These are phyloP conservation scores for Mormyrus lacerda DNA, from an alignment of 2,113 vertebrate species.

Conservation along the genomic window DNA sequence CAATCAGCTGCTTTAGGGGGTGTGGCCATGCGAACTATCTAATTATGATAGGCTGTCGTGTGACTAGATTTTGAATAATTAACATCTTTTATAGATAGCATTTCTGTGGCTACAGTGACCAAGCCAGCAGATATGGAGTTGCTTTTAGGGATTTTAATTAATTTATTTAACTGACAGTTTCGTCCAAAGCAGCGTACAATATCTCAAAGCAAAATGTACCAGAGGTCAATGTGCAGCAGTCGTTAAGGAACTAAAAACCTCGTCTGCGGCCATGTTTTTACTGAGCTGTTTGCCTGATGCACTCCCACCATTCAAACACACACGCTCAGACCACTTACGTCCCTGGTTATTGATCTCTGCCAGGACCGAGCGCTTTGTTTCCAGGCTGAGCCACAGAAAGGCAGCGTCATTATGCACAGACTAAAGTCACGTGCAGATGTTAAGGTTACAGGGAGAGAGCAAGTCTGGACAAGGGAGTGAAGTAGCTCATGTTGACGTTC, in stretches of 20 bases:
- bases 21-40: not conserved
- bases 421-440: not conserved
- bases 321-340: not conserved
- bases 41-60: not conserved
- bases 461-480: slow-evolving; percentile 14
- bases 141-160: not conserved
- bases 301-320: not conserved
- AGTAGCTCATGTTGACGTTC: slow-evolving; percentile 7
- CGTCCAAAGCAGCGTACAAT: not conserved
- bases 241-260: not conserved
- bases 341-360: not conserved
- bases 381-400: not conserved
- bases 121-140: not conserved
- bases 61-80: not conserved
- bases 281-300: not conserved
- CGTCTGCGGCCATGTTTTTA: not conserved
- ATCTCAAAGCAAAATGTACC: not conserved
- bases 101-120: not conserved
- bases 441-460: not conserved
- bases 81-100: not conserved
- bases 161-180: not conserved
- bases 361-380: not conserved
- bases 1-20: not conserved
- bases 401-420: not conserved
- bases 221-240: not conserved